Evolutionary conservation across 2,888 invertebrate genomes (phyloP).

Genomic region (Shargacucullia verbasci): DNA sequence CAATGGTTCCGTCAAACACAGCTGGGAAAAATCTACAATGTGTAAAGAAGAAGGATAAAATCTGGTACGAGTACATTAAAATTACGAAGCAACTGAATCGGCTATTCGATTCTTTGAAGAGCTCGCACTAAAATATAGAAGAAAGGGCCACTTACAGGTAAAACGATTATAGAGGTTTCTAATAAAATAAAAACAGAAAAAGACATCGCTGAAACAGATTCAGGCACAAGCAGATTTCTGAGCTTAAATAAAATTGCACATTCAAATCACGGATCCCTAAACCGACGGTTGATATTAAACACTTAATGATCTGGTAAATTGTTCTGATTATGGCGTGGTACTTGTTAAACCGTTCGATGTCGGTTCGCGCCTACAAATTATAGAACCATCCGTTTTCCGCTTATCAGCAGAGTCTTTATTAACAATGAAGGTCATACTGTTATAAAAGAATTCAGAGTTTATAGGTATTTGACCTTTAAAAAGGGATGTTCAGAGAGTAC

Average conservation of each 20-base stretch:
- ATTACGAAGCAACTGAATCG: too few species aligned
- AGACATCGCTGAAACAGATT: too few species aligned
- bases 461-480: not conserved
- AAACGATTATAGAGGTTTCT: too few species aligned
- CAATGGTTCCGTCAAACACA: not conserved
- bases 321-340: slow-evolving; percentile 52
- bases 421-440: slow-evolving; percentile 24
- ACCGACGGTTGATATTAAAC: slow-evolving; percentile 26
- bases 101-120: too few species aligned
- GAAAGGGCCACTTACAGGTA: too few species aligned
- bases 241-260: too few species aligned
- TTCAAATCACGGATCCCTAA: slow-evolving; percentile 17
- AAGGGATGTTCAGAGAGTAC: not conserved
- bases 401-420: slow-evolving; percentile 22
- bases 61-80: too few species aligned
- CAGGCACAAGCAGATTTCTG: too few species aligned
- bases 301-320: slow-evolving; percentile 40
- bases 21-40: too few species aligned
- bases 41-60: too few species aligned
- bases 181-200: too few species aligned
- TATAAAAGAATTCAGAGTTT: not conserved
- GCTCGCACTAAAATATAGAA: too few species aligned
- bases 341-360: slow-evolving; percentile 36
- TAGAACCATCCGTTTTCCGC: slow-evolving; percentile 30
- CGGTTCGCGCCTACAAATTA: slow-evolving; percentile 51